phyloP scores from a whole-genome alignment of 2,113 vertebrate species.

The Apeltes quadracus region DNA sequence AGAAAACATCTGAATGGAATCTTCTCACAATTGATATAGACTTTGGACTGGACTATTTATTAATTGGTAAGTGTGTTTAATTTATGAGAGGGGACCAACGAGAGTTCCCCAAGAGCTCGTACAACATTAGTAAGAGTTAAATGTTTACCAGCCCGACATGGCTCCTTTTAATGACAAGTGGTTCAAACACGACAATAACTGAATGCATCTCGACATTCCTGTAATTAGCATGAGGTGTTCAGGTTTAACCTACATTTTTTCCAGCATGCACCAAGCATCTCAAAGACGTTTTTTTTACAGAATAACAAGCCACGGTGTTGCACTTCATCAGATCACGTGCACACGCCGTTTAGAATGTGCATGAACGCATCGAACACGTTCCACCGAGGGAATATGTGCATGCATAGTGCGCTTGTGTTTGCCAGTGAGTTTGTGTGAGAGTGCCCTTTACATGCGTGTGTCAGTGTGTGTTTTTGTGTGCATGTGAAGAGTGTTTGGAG shows the following conservation, averaged over 20 bases:
- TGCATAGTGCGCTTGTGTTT: constrained; percentile 20
- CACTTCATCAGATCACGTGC: constrained; percentile 25
- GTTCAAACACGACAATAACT: no score
- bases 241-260: constrained; percentile 1
- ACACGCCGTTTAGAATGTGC: constrained; percentile 31
- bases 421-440: constrained; percentile 23
- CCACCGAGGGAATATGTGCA: constrained; percentile 58
- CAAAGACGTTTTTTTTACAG: not conserved
- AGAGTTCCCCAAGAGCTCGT: not conserved
- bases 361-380: constrained; percentile 50
- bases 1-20: no score
- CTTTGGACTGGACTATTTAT: not conserved
- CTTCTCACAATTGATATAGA: not conserved
- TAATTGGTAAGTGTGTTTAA: constrained; percentile 10
- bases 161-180: not conserved
- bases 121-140: not conserved
- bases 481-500: constrained; percentile 4
- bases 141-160: not conserved
- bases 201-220: not conserved
- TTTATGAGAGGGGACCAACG: constrained; percentile 12
- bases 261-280: constrained; percentile 6
- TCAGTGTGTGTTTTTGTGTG: constrained; percentile 19
- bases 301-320: constrained; percentile 1
- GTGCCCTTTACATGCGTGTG: not conserved
- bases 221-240: not conserved